These are phyloP conservation scores for Sisyra nigra DNA, from an alignment of 2,888 invertebrate genomes.

Conservation along the genomic window DNA sequence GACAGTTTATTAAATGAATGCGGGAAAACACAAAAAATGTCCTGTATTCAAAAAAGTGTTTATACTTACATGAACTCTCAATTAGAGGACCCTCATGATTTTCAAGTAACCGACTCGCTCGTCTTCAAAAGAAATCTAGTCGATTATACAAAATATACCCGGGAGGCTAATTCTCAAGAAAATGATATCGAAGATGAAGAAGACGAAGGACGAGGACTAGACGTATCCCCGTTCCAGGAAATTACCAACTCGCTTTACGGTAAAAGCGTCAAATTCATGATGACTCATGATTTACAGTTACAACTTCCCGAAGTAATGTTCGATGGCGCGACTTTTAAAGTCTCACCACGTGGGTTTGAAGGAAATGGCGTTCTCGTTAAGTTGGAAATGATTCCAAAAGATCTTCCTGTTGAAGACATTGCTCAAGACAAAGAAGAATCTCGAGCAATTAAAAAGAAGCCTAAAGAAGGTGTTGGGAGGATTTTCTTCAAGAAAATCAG, in stretches of 20 bases:
- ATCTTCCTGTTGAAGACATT: constrained; percentile 15
- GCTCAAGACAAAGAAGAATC: neutral
- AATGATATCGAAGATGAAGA: constrained; percentile 23
- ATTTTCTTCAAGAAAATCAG: constrained; percentile 54
- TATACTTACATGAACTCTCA: constrained; percentile 54
- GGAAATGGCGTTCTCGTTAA: constrained; percentile 60
- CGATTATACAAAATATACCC: constrained; percentile 36
- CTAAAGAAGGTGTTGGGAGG: constrained; percentile 30
- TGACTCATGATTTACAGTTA: constrained; percentile 61
- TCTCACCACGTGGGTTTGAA: constrained; percentile 57
- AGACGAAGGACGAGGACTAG: constrained; percentile 21
- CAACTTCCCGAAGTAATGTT: constrained; percentile 56
- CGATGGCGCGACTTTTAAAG: constrained; percentile 52
- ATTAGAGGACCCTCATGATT: constrained; percentile 43
- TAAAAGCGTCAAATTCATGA: constrained; percentile 54
- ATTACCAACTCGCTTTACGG: constrained; percentile 54
- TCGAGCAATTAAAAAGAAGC: neutral
- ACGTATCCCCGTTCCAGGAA: constrained; percentile 47
- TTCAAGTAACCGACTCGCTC: constrained; percentile 46
- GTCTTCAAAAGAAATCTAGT: constrained; percentile 47
- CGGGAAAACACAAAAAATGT: constrained; percentile 42
- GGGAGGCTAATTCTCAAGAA: constrained; percentile 31
- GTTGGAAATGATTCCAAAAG: constrained; percentile 47
- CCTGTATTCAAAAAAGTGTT: constrained; percentile 63
- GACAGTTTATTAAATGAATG: constrained; percentile 57